phyloP scores from a whole-genome alignment of 64 coral and sea anemone genomes.

The Montipora foliosa region DNA sequence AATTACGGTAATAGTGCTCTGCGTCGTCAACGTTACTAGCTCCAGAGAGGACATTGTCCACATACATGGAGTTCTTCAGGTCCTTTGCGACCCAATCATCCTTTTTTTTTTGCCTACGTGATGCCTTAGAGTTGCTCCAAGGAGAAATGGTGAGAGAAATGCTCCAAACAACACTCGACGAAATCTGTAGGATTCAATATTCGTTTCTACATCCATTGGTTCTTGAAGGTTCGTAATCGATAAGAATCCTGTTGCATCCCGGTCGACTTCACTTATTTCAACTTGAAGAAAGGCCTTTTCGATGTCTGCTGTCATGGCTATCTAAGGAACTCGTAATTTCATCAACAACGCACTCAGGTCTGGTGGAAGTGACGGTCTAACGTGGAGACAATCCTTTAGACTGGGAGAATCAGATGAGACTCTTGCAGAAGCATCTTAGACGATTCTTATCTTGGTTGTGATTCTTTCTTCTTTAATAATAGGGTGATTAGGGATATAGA shows the following conservation, averaged over 20 bases:
- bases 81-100: too few relatives aligned
- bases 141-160: too few relatives aligned
- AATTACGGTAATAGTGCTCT: background rate
- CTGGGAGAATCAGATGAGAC: background rate
- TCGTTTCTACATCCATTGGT: too few relatives aligned
- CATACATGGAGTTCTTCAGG: too few relatives aligned
- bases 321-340: conserved; percentile 16
- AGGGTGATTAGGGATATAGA: conserved; percentile 55
- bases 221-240: background rate
- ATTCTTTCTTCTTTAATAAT: conserved; percentile 54
- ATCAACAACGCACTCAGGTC: conserved; percentile 9
- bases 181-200: too few relatives aligned
- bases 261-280: conserved; percentile 1
- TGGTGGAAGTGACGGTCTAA: conserved; percentile 31
- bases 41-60: too few relatives aligned
- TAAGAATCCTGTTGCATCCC: conserved; percentile 56
- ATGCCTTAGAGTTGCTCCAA: too few relatives aligned
- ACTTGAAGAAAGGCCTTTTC: conserved; percentile 59
- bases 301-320: conserved; percentile 65
- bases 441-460: conserved; percentile 62
- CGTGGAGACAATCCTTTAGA: conserved; percentile 59
- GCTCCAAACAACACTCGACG: too few relatives aligned
- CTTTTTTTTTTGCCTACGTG: too few relatives aligned
- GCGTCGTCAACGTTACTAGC: background rate
- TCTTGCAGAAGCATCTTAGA: conserved; percentile 59